Conservation (phyloP, 2,113 vertebrate genomes). For the Xiphias gladius region DNA sequence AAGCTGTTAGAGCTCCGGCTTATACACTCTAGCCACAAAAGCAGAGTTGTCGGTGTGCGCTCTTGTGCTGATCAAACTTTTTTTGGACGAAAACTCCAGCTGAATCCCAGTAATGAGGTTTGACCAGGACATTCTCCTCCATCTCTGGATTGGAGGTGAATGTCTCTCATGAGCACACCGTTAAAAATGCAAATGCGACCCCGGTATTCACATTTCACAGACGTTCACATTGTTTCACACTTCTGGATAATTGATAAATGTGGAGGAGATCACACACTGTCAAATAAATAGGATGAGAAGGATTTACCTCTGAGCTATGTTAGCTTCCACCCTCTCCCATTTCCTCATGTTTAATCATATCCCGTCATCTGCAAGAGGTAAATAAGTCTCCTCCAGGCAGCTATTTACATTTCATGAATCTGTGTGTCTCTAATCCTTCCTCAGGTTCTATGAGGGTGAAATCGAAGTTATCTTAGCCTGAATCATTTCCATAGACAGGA, state of each 20-base stretch:
- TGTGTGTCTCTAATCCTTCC: conserved; percentile 57
- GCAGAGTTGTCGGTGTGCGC: not conserved
- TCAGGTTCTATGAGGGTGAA: conserved; percentile 38
- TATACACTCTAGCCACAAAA: conserved; percentile 19
- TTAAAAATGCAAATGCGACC: conserved; percentile 13
- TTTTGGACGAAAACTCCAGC: conserved; percentile 2
- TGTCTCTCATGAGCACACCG: not conserved
- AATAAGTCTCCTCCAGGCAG: conserved; percentile 60
- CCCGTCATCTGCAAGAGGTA: conserved; percentile 56
- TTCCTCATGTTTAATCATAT: conserved; percentile 63
- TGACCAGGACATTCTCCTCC: not conserved
- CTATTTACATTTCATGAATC: conserved; percentile 71
- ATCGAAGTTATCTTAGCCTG: conserved; percentile 43
- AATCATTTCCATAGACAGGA: conserved; percentile 41
- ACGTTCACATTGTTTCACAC: conserved; percentile 8
- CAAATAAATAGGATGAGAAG: conserved; percentile 60
- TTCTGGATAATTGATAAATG: conserved; percentile 47
- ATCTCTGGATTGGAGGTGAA: too few species aligned
- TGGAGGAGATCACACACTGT: conserved; percentile 40
- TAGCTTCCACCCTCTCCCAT: conserved; percentile 36
- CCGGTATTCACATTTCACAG: conserved; percentile 21
- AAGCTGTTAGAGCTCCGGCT: conserved; percentile 4
- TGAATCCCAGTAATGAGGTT: conserved; percentile 4
- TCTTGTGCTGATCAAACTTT: conserved; percentile 9
- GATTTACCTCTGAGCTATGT: conserved; percentile 55